A percentile compares a stretch with the other conserved stretches of the same genome.
Evolutionary conservation across 2,113 vertebrate species (phyloP).

Genomic region (Scomber japonicus): DNA sequence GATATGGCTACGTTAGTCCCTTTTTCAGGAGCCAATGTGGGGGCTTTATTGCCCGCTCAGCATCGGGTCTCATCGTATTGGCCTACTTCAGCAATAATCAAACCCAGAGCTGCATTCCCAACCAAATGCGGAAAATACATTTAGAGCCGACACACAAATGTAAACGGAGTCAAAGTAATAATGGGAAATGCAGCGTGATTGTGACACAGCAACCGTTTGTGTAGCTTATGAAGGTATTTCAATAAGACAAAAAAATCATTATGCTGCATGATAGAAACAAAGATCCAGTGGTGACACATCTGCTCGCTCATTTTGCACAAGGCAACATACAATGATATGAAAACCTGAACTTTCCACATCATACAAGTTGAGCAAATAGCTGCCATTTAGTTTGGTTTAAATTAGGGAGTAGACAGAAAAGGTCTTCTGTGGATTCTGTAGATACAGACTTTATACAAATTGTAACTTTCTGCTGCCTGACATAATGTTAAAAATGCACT

Average conservation of each 20-base stretch:
- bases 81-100: constrained; percentile 40
- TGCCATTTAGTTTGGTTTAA: neutral
- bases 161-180: neutral
- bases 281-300: no score
- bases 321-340: no score
- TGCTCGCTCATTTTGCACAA: no score
- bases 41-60: constrained; percentile 52
- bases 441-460: neutral
- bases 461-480: no score
- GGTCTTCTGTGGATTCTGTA: neutral
- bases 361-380: neutral
- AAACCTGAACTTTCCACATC: no score
- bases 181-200: neutral
- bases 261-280: no score
- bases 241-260: no score
- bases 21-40: constrained; percentile 29
- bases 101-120: constrained; percentile 1
- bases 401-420: neutral
- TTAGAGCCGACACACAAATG: neutral
- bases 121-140: neutral
- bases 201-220: no score
- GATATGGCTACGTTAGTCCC: constrained; percentile 43
- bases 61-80: constrained; percentile 14
- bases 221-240: no score
- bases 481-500: no score